phyloP scores from a whole-genome alignment of 1,140 invertebrate genomes.

The Megalonaias nervosa region DNA sequence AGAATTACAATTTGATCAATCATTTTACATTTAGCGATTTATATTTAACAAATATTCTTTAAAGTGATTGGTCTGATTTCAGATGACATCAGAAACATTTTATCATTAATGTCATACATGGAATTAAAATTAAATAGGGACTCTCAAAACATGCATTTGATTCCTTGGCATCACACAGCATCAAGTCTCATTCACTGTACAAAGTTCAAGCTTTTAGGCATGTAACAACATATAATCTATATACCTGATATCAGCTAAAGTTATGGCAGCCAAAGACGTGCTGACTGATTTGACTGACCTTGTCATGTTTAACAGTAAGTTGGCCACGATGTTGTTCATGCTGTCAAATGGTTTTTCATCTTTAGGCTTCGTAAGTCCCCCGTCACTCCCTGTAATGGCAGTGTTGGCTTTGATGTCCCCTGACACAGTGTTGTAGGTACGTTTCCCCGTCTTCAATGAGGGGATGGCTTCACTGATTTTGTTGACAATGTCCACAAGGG shows the following conservation, averaged over 20 bases:
- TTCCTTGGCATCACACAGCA: no score
- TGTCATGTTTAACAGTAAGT: conserved; percentile 72
- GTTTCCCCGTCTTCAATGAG: conserved; percentile 58
- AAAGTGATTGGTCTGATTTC: no score
- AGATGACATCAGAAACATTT: no score
- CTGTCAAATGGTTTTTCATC: conserved; percentile 71
- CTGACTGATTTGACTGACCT: conserved; percentile 54
- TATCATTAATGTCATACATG: no score
- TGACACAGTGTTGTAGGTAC: conserved; percentile 44
- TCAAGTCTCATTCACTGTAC: no score
- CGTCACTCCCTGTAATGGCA: conserved; percentile 54
- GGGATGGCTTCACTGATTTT: conserved; percentile 64
- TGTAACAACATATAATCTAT: not conserved
- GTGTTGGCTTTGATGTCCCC: conserved; percentile 54
- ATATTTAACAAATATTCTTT: no score
- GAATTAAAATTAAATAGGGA: no score
- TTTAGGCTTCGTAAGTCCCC: conserved; percentile 49
- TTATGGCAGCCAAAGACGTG: not conserved
- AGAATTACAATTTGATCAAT: no score
- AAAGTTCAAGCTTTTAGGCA: no score
- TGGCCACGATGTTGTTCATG: conserved; percentile 74
- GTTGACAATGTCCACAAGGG: conserved; percentile 70
- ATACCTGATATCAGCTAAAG: not conserved
- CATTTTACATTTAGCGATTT: no score
- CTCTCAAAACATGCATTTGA: no score